phyloP scores from a whole-genome alignment of 2,113 vertebrate genomes.

The Zosterops pallidus region DNA sequence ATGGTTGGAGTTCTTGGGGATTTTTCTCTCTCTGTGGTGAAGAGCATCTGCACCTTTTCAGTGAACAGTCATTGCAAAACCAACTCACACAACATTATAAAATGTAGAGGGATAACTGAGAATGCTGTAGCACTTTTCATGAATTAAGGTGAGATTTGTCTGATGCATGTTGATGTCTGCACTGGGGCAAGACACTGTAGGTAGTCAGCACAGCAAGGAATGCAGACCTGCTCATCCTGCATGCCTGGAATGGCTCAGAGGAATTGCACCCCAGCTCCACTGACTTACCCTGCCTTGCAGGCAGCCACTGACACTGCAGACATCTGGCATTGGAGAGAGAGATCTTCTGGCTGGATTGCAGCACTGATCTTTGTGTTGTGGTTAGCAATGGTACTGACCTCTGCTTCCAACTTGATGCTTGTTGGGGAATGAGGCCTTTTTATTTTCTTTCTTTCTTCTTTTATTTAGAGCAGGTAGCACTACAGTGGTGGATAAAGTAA shows the following conservation, averaged over 20 bases:
- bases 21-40: background rate
- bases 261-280: background rate
- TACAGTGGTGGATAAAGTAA: background rate
- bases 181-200: background rate
- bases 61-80: background rate
- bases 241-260: background rate
- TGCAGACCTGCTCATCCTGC: background rate
- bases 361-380: background rate
- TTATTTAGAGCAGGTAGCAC: constrained; percentile 5
- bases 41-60: constrained; percentile 20
- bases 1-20: background rate
- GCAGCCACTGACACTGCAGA: background rate
- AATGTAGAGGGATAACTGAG: background rate
- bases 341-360: background rate
- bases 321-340: background rate
- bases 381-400: constrained; percentile 28
- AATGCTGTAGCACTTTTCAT: background rate
- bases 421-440: background rate
- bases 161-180: background rate
- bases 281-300: background rate
- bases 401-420: background rate
- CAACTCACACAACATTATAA: background rate
- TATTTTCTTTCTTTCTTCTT: background rate
- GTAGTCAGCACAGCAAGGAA: background rate
- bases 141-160: background rate